Evolutionary conservation across 2,888 invertebrate species (phyloP).

Genomic region (Polyommatus icarus): DNA sequence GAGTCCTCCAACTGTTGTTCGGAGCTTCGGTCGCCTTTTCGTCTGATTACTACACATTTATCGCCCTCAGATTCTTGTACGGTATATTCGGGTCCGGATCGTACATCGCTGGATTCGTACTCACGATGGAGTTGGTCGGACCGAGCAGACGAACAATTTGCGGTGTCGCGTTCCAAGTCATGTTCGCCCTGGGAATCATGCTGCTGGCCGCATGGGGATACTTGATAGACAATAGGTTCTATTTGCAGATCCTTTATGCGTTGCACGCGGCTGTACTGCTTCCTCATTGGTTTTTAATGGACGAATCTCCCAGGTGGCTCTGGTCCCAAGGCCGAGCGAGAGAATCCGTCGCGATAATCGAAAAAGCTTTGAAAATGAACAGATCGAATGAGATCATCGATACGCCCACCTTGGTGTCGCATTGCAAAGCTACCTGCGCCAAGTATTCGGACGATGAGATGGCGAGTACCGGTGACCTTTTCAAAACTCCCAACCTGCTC

Average conservation of each 20-base stretch:
- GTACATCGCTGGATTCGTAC: constrained; percentile 84
- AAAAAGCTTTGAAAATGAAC: constrained; percentile 87
- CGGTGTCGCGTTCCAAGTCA: constrained; percentile 89
- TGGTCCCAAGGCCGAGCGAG: constrained; percentile 89
- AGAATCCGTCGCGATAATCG: constrained; percentile 87
- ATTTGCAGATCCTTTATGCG: constrained; percentile 89
- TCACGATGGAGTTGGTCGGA: constrained; percentile 92
- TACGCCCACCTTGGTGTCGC: constrained; percentile 82
- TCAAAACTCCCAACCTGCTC: constrained; percentile 88
- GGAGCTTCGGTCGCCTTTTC: constrained; percentile 88
- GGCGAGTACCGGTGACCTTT: constrained; percentile 86
- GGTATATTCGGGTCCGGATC: constrained; percentile 92
- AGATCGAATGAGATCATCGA: constrained; percentile 82
- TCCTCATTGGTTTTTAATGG: constrained; percentile 91
- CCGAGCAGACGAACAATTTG: constrained; percentile 89
- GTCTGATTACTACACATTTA: constrained; percentile 85
- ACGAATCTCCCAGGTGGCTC: constrained; percentile 93
- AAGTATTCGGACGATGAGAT: constrained; percentile 71
- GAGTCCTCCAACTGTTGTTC: constrained; percentile 84
- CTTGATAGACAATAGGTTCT: constrained; percentile 85
- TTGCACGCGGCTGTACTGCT: constrained; percentile 86
- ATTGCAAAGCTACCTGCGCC: constrained; percentile 77
- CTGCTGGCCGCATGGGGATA: constrained; percentile 91
- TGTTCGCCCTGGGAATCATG: constrained; percentile 90
- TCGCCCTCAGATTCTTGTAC: constrained; percentile 84